These are phyloP conservation scores for Falco columbarius DNA, from an alignment of 2,797 vertebrate genomes.

Conservation along the genomic window DNA sequence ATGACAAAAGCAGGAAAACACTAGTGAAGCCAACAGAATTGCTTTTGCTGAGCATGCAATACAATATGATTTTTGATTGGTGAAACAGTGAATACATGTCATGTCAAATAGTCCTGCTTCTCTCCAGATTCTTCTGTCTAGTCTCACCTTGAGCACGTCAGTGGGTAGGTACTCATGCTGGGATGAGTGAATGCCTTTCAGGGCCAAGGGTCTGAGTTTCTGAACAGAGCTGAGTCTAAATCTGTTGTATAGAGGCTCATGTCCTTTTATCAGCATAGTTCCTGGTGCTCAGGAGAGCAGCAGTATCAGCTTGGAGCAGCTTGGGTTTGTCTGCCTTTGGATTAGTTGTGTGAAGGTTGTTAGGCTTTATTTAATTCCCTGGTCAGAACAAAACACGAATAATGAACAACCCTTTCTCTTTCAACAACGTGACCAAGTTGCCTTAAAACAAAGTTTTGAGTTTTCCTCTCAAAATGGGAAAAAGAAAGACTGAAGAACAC, in stretches of 20 bases:
- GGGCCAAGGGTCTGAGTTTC: background rate
- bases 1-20: background rate
- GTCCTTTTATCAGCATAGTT: too few species aligned
- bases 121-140: too few species aligned
- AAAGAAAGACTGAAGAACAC: background rate
- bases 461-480: too few species aligned
- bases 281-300: background rate
- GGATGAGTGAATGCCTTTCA: background rate
- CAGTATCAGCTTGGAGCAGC: background rate
- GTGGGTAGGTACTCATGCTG: too few species aligned
- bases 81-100: accelerated
- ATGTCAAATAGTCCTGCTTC: background rate
- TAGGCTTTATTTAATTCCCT: background rate
- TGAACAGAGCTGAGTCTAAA: background rate
- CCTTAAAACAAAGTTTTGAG: background rate
- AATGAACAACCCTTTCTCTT: background rate
- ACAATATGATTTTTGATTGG: accelerated
- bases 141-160: background rate
- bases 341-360: background rate
- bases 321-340: background rate
- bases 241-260: too few species aligned
- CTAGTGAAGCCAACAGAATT: background rate
- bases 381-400: background rate
- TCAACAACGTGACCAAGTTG: background rate
- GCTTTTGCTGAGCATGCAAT: background rate